These are phyloP conservation scores for Ranitomeya imitator DNA, from an alignment of 2,113 vertebrate genomes.

Conservation along the genomic window DNA sequence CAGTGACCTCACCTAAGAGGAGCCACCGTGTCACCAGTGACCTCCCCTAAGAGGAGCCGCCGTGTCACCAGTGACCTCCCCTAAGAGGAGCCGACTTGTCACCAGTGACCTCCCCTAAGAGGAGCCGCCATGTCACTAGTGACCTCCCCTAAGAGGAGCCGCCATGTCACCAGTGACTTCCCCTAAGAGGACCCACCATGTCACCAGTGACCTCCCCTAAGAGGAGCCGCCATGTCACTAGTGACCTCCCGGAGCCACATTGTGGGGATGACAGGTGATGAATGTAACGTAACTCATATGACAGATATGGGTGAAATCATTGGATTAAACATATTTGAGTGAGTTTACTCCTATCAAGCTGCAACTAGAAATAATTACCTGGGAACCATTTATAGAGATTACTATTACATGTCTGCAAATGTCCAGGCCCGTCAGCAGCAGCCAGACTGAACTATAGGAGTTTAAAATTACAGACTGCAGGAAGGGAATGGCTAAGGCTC, in stretches of 20 bases:
- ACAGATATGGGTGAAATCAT: neutral
- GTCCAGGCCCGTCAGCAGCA: conserved; percentile 14
- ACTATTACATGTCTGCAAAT: conserved; percentile 33
- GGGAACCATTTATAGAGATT: neutral
- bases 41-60: no score
- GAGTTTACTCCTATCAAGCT: conserved; percentile 9
- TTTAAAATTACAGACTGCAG: neutral
- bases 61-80: no score
- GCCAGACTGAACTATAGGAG: neutral
- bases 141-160: no score
- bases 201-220: no score
- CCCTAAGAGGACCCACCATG: no score
- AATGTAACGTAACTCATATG: neutral
- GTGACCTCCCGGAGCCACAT: neutral
- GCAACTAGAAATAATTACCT: conserved; percentile 43
- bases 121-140: no score
- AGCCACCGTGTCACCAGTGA: no score
- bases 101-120: no score
- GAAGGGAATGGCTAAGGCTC: neutral
- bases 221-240: neutral
- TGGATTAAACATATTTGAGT: neutral
- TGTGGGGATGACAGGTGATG: neutral
- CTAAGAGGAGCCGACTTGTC: no score
- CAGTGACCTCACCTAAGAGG: no score
- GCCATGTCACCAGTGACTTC: no score